Conservation (phyloP, 2,888 invertebrate genomes). For the Pollenia angustigena region DNA sequence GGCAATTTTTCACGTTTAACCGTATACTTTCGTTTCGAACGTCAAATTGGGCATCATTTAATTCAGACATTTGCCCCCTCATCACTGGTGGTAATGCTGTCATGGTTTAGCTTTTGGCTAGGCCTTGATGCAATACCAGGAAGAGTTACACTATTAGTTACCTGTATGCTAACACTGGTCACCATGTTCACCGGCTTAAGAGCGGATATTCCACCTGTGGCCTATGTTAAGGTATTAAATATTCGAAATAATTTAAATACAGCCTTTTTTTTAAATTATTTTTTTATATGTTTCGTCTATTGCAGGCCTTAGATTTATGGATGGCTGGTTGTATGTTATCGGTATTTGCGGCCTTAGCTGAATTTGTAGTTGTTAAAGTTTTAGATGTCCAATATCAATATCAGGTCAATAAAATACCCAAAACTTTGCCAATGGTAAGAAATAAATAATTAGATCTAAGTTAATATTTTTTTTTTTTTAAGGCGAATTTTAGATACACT, state of each 20-base stretch:
- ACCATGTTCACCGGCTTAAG: conserved; percentile 94
- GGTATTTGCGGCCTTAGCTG: conserved; percentile 92
- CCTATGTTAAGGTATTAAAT: conserved; percentile 90
- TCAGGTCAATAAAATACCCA: conserved; percentile 85
- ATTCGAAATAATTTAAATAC: conserved; percentile 6
- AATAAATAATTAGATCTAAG: not conserved
- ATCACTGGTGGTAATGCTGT: conserved; percentile 91
- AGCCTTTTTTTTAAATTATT: not conserved
- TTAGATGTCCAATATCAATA: conserved; percentile 90
- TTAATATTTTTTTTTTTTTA: too few relatives aligned
- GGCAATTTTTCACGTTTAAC: conserved; percentile 92
- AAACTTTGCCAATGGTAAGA: conserved; percentile 84
- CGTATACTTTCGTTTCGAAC: conserved; percentile 91
- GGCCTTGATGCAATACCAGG: conserved; percentile 94
- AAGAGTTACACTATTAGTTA: conserved; percentile 91
- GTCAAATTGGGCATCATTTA: conserved; percentile 93
- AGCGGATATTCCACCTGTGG: conserved; percentile 93
- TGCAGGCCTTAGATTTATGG: conserved; percentile 92
- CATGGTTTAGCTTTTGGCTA: conserved; percentile 95
- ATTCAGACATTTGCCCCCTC: conserved; percentile 95
- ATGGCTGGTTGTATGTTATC: conserved; percentile 96
- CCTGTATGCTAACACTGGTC: conserved; percentile 92
- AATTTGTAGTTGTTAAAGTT: conserved; percentile 93
- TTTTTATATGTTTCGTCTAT: conserved; percentile 49
- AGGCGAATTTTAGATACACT: too few relatives aligned